These are phyloP conservation scores for Papilio gigon DNA, from an alignment of 2,888 invertebrate species.

Conservation along the genomic window DNA sequence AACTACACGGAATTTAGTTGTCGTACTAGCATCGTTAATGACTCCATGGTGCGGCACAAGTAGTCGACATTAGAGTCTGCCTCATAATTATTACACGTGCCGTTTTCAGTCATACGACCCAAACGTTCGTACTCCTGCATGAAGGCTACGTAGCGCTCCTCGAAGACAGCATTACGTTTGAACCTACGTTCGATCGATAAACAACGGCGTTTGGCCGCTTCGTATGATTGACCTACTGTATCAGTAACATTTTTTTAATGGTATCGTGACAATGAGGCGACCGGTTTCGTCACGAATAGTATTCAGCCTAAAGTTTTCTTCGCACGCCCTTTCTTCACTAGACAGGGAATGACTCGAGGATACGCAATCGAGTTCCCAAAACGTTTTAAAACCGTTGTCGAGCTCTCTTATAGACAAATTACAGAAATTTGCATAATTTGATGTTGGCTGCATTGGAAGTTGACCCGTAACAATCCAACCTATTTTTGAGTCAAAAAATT, in stretches of 20 bases:
- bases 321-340: background rate
- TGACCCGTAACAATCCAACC: background rate
- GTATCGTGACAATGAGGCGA: slow-evolving; percentile 45
- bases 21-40: slow-evolving; percentile 32
- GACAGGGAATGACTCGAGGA: slow-evolving; percentile 32
- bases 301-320: background rate
- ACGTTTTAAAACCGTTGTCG: slow-evolving; percentile 37
- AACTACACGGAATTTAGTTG: slow-evolving; percentile 41
- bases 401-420: background rate
- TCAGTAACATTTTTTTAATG: slow-evolving; percentile 43
- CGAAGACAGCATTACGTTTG: slow-evolving; percentile 31
- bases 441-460: background rate
- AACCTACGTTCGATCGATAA: slow-evolving; percentile 42
- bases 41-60: slow-evolving; percentile 41
- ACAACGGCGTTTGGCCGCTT: slow-evolving; percentile 44
- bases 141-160: slow-evolving; percentile 39
- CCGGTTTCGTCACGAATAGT: slow-evolving; percentile 40
- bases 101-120: slow-evolving; percentile 40
- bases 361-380: slow-evolving; percentile 47
- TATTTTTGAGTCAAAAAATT: background rate
- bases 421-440: background rate
- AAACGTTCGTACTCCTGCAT: slow-evolving; percentile 42
- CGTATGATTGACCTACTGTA: slow-evolving; percentile 46
- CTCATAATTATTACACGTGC: background rate
- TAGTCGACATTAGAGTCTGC: background rate